A percentile compares a stretch with the other conserved stretches of the same genome.
phyloP scores from a whole-genome alignment of 2,888 invertebrate species.

The Eristalinus aeneus region DNA sequence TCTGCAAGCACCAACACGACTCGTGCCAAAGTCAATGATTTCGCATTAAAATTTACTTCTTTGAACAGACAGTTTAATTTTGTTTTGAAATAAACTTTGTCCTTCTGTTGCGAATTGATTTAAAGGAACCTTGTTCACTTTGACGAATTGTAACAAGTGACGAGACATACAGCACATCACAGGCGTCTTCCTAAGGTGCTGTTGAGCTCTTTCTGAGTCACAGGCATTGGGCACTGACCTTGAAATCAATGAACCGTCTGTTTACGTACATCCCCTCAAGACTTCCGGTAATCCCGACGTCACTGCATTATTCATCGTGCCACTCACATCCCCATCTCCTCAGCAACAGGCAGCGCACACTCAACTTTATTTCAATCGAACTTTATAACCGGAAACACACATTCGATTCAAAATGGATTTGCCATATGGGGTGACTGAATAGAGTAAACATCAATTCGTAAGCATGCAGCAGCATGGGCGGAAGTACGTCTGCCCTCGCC shows the following conservation, averaged over 20 bases:
- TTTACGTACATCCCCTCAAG: neutral
- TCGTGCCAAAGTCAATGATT: neutral
- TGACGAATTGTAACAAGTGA: too few relatives aligned
- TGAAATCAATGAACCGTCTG: conserved; percentile 12
- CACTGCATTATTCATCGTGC: conserved; percentile 45
- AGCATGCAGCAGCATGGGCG: neutral
- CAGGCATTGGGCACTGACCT: neutral
- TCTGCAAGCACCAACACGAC: neutral
- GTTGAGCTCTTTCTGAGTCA: neutral
- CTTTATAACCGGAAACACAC: conserved; percentile 52
- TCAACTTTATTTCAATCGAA: conserved; percentile 25
- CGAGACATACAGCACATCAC: too few relatives aligned
- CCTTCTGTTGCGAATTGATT: neutral
- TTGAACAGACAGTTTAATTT: neutral
- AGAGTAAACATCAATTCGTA: conserved; percentile 40
- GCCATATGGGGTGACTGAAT: conserved; percentile 1
- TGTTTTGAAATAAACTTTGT: neutral
- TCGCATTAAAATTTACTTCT: neutral
- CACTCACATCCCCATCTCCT: neutral
- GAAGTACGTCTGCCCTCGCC: neutral
- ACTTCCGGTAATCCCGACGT: conserved; percentile 3
- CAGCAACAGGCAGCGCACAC: conserved; percentile 42
- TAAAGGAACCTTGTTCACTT: too few relatives aligned
- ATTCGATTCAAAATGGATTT: conserved; percentile 53
- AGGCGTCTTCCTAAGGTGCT: too few relatives aligned